These are phyloP conservation scores for Harmothoe impar DNA, from an alignment of 2,888 invertebrate species.

Conservation along the genomic window DNA sequence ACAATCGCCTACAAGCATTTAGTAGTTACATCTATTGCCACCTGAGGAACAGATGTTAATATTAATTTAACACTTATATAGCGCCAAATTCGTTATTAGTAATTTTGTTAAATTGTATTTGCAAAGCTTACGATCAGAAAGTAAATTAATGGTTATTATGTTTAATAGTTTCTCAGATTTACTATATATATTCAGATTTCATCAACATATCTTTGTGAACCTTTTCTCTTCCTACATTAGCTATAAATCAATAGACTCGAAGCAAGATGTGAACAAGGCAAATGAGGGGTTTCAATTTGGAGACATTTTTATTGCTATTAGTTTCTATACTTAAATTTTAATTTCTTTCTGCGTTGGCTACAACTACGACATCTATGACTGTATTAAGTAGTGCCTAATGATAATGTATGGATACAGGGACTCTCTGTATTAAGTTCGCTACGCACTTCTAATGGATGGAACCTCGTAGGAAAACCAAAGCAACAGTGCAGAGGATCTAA, in stretches of 20 bases:
- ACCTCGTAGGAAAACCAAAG: slow-evolving; percentile 50
- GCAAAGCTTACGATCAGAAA: neutral
- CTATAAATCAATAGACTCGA: slow-evolving; percentile 31
- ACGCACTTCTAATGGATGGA: slow-evolving; percentile 51
- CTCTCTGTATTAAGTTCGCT: slow-evolving; percentile 23
- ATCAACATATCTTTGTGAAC: neutral
- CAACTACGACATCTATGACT: slow-evolving; percentile 40
- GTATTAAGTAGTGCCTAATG: slow-evolving; percentile 27
- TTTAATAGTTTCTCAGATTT: neutral
- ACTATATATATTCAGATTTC: neutral
- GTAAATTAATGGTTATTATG: neutral
- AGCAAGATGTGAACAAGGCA: slow-evolving; percentile 12
- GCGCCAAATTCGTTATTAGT: neutral
- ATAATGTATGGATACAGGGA: neutral
- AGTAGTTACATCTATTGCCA: too few species aligned
- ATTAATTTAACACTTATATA: too few species aligned
- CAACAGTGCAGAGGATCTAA: slow-evolving; percentile 48
- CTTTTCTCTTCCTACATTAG: slow-evolving; percentile 3
- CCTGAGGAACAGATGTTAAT: too few species aligned
- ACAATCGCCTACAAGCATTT: neutral
- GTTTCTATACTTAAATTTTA: neutral
- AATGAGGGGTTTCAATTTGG: neutral
- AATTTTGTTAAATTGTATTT: neutral
- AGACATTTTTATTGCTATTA: slow-evolving; percentile 11
- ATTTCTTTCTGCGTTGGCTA: slow-evolving; percentile 21